phyloP scores from a whole-genome alignment of 2,888 invertebrate species.

The Biston betularia region DNA sequence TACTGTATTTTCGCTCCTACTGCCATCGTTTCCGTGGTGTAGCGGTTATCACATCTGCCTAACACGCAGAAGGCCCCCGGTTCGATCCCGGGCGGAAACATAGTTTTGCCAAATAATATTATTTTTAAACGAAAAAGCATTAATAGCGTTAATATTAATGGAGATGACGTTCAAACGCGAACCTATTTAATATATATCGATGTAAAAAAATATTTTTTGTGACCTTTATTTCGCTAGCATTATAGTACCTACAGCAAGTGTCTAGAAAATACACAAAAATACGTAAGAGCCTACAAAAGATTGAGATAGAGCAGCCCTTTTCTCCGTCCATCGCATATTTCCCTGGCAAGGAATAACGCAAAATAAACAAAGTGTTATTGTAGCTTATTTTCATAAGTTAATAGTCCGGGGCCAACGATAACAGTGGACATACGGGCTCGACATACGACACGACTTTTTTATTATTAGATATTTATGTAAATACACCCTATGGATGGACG shows the following conservation, averaged over 20 bases:
- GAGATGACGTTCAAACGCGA: too few species aligned
- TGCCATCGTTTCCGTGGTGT: conserved; percentile 91
- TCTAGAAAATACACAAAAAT: not conserved
- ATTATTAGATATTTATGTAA: conserved; percentile 60
- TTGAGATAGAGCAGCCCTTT: conserved; percentile 64
- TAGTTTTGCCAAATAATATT: conserved; percentile 39
- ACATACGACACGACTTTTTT: conserved; percentile 55
- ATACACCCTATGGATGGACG: conserved; percentile 51
- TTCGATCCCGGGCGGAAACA: conserved; percentile 96
- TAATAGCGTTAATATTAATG: too few species aligned
- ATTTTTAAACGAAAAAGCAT: too few species aligned
- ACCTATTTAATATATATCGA: too few species aligned
- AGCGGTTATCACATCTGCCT: conserved; percentile 97
- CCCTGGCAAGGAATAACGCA: conserved; percentile 78
- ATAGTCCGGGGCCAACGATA: conserved; percentile 65
- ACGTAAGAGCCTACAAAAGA: conserved; percentile 40
- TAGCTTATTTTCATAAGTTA: conserved; percentile 86
- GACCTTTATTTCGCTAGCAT: too few species aligned
- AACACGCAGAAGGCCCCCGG: conserved; percentile 96
- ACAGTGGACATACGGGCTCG: conserved; percentile 43
- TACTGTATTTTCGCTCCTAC: not conserved
- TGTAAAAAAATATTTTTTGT: too few species aligned
- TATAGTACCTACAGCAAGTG: too few species aligned
- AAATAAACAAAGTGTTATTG: conserved; percentile 85
- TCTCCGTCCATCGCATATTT: conserved; percentile 74